These are phyloP conservation scores for Micrastur ruficollis DNA, from an alignment of 2,797 vertebrate species.

Conservation along the genomic window DNA sequence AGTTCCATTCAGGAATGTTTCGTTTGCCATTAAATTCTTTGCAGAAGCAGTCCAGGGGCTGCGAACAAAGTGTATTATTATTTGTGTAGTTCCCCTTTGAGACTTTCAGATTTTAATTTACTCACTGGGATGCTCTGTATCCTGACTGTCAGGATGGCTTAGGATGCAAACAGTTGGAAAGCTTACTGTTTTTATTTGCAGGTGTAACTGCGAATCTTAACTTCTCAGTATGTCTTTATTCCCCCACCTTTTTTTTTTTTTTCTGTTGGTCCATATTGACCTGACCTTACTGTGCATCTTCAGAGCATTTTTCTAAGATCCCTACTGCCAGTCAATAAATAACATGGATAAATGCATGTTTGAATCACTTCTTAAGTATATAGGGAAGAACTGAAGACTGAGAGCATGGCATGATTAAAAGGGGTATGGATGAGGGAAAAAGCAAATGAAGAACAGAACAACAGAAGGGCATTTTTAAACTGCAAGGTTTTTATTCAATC, in stretches of 20 bases:
- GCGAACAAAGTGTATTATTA: neutral
- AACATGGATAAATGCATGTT: neutral
- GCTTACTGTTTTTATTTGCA: neutral
- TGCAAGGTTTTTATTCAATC: neutral
- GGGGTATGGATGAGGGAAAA: neutral
- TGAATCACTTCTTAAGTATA: neutral
- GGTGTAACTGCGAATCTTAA: neutral
- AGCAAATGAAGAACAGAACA: neutral
- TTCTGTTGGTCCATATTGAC: neutral
- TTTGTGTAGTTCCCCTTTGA: neutral
- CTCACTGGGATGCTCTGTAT: neutral
- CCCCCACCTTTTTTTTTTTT: neutral
- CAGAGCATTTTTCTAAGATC: neutral
- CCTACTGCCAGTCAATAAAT: neutral
- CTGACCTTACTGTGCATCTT: neutral
- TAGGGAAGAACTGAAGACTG: neutral
- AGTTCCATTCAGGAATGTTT: neutral
- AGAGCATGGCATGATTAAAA: neutral
- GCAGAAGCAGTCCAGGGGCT: neutral
- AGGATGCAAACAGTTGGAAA: neutral
- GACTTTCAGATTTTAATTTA: neutral
- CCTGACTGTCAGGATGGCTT: neutral
- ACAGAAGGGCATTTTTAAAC: neutral
- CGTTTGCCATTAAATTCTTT: neutral
- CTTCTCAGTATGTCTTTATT: neutral